phyloP scores from a whole-genome alignment of 1,140 invertebrate species.

The Phthorimaea operculella region DNA sequence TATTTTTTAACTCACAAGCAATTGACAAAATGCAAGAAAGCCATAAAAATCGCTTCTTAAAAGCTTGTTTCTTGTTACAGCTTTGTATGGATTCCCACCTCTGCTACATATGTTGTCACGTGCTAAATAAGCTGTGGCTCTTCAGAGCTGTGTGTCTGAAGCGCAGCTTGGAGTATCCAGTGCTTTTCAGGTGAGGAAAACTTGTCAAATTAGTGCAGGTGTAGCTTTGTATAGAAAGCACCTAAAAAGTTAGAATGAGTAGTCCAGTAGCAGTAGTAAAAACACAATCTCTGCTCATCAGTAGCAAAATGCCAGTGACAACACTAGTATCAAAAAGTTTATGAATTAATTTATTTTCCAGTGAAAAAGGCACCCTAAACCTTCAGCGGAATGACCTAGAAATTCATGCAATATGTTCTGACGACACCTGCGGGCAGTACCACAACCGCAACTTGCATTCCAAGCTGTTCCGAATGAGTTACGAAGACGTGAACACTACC shows the following conservation, averaged over 20 bases:
- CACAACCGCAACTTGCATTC: conserved; percentile 8
- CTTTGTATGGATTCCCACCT: conserved; percentile 42
- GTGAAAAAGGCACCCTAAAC: conserved; percentile 43
- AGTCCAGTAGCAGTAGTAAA: too few species aligned
- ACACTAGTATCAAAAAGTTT: too few species aligned
- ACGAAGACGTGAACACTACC: not conserved
- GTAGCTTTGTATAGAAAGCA: too few species aligned
- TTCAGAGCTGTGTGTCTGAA: conserved; percentile 46
- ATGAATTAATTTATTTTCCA: conserved; percentile 21
- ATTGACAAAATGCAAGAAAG: too few species aligned
- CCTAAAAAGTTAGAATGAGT: too few species aligned
- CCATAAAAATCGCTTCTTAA: too few species aligned
- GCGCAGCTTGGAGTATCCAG: conserved; percentile 45
- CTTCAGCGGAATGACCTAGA: conserved; percentile 39
- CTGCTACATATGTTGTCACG: conserved; percentile 47
- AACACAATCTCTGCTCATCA: too few species aligned
- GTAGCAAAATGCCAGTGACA: too few species aligned
- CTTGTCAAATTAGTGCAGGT: too few species aligned
- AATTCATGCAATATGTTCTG: conserved; percentile 32
- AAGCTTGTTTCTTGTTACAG: conserved; percentile 21
- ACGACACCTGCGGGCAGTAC: conserved; percentile 31
- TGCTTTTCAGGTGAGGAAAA: conserved; percentile 35
- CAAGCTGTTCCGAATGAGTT: conserved; percentile 19
- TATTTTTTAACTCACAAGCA: too few species aligned
- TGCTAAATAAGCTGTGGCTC: conserved; percentile 39